Conservation (phyloP, 2,113 vertebrate genomes). For the Macquaria ambigua region DNA sequence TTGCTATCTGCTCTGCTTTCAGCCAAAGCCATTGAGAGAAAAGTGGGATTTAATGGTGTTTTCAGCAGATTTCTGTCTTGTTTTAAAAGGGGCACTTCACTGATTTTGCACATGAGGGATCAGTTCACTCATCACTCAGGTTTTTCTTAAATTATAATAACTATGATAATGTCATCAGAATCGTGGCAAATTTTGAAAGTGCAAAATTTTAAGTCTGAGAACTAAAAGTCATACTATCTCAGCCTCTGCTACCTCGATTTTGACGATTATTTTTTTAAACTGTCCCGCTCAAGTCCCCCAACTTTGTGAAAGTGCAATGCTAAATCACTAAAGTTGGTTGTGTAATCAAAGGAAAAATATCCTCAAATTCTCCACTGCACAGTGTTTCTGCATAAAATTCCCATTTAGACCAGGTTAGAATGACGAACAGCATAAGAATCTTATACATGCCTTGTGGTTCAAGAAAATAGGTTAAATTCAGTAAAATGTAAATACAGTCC, state of each 20-base stretch:
- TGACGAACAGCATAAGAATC: background rate
- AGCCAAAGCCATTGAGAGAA: background rate
- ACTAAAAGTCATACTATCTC: background rate
- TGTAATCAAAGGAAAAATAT: background rate
- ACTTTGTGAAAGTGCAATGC: background rate
- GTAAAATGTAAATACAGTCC: conserved; percentile 18
- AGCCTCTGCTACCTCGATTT: background rate
- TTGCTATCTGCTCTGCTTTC: background rate
- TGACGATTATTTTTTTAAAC: background rate
- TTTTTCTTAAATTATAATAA: too few species aligned
- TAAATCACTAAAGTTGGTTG: background rate
- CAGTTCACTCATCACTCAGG: background rate
- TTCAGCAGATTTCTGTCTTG: background rate
- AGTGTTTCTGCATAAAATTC: background rate
- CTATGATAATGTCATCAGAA: too few species aligned
- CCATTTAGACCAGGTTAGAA: background rate
- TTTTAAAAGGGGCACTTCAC: background rate
- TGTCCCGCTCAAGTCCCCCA: background rate
- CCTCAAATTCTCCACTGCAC: background rate
- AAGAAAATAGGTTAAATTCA: conserved; percentile 13
- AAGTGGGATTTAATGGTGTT: background rate
- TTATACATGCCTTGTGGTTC: background rate
- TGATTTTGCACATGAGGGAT: background rate
- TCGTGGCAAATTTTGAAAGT: too few species aligned
- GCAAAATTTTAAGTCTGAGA: background rate